Base-by-base conservation (phyloP, 2,888 invertebrate species). In the Mythimna albipuncta region DNA sequence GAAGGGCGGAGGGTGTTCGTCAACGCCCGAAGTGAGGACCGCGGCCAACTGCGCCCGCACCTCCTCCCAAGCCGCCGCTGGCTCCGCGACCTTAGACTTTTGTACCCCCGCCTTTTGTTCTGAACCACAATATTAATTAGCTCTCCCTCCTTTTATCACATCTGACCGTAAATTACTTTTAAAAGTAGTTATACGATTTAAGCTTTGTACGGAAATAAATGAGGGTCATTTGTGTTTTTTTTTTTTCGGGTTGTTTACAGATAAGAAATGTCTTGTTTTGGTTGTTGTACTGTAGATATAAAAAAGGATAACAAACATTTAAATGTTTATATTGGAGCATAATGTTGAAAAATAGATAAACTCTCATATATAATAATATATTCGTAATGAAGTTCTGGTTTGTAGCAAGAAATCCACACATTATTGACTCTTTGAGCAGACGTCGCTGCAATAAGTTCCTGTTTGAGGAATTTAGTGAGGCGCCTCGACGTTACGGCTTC, bases 1-100 rank as follows among this genome's bases (percentile, higher is more conserved):
- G 91, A 99, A 99, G 0, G 99, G 99, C 75, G 98, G 96, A 66
- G 98, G 97, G 87, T 97, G 97, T 62, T 96, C 94, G 1, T 96
- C 95, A 9, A 96, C 94, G 19, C 96, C 97, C 21, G 96, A 93
- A 66, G 96, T 93, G 71, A 98, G 93, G 2, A 97, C 96, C 9
- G 94, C 96, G 19, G 97, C 97, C 61, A 98, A 87, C 89, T 97
- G 97, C n/a, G 97, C 94, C 13, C 97, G 96, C 55, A 97, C 91
- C 84, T 97, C 97, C 79, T 97, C 97, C 98, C 98, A 98, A 73
- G 95, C 94, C 64, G 94, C 38, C 44, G 81, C 84, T 26, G 80
- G 69, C 55, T 73, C 81, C 26, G 67, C 73, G 5, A 83, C 82
- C 73, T 84, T 88, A 65, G 89, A 70, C 84, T 90, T 91, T 41